These are phyloP conservation scores for Heliothis peltigera DNA, from an alignment of 2,888 invertebrate genomes.

Conservation along the genomic window DNA sequence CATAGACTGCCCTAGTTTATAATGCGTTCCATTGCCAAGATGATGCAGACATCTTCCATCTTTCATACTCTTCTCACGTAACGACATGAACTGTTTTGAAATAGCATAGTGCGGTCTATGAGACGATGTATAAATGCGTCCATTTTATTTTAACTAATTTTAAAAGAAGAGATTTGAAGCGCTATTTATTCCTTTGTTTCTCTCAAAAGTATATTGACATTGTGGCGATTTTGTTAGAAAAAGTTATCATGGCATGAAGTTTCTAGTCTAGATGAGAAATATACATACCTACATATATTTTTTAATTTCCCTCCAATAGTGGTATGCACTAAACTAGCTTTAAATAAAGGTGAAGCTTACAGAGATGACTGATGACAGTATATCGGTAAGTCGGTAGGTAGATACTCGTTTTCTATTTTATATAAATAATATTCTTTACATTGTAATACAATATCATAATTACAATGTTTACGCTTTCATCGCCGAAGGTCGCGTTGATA, in stretches of 20 bases:
- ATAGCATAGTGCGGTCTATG: neutral
- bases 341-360: neutral
- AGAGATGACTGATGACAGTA: neutral
- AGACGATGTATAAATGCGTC: no score
- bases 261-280: no score
- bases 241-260: no score
- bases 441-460: constrained; percentile 57
- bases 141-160: no score
- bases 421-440: constrained; percentile 27
- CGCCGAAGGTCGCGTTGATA: constrained; percentile 73
- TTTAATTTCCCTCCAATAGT: no score
- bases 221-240: no score
- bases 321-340: no score
- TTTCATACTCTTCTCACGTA: constrained; percentile 2
- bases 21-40: neutral
- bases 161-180: no score
- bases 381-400: neutral
- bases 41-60: neutral
- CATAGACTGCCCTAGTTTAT: neutral
- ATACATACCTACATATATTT: no score
- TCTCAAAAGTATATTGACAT: no score
- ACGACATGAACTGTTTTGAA: neutral
- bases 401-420: constrained; percentile 26
- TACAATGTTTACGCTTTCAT: constrained; percentile 66
- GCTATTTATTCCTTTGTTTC: no score